Evolutionary conservation across 2,113 vertebrate species (phyloP).

Genomic region (Gopherus flavomarginatus): DNA sequence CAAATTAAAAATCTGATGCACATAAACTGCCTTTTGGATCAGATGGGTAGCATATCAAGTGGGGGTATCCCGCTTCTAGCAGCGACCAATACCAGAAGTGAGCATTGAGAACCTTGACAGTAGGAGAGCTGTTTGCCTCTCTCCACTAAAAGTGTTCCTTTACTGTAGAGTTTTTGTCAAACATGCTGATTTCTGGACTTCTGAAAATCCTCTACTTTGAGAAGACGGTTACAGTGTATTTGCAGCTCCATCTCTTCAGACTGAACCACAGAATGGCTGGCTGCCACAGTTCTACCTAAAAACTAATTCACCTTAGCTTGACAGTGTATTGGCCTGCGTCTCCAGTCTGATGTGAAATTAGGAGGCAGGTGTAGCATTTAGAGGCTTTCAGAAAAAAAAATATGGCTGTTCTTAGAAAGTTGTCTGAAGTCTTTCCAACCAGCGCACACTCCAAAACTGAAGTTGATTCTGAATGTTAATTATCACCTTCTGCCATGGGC

Average conservation of each 20-base stretch:
- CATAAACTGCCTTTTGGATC: not conserved
- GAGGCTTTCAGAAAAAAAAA: not conserved
- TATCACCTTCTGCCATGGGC: not conserved
- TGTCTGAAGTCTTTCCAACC: not conserved
- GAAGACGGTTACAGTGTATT: not conserved
- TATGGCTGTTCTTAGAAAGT: not conserved
- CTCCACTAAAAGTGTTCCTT: not conserved
- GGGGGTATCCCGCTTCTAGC: not conserved
- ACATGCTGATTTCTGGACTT: not conserved
- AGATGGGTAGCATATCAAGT: not conserved
- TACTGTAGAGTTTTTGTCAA: not conserved
- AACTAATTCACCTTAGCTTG: not conserved
- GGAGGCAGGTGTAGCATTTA: not conserved
- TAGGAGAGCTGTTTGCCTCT: not conserved
- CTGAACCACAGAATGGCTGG: not conserved
- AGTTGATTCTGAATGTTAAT: not conserved
- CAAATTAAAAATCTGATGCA: not conserved
- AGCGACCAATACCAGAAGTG: not conserved
- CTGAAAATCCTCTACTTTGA: rapidly evolving
- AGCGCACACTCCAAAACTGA: not conserved
- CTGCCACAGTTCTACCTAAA: not conserved
- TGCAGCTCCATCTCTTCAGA: not conserved
- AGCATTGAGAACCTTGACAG: not conserved
- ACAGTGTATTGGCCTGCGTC: not conserved
- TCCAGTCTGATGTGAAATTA: not conserved